phyloP scores from a whole-genome alignment of 2,888 invertebrate genomes.

The Catocala nupta region DNA sequence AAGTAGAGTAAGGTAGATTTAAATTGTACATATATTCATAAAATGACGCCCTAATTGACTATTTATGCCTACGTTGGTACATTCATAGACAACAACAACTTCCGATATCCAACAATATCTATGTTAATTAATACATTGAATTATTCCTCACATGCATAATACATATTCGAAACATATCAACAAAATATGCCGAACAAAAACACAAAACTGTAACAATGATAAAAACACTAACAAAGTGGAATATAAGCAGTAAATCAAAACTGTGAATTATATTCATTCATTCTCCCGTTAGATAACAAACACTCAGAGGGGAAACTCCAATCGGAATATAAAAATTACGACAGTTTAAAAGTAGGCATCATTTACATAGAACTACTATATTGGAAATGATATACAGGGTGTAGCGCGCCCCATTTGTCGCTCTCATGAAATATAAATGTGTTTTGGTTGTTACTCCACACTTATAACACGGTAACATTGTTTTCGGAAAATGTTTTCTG shows the following conservation, averaged over 20 bases:
- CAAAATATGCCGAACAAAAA: conserved; percentile 45
- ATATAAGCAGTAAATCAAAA: conserved; percentile 77
- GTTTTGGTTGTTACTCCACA: conserved; percentile 37
- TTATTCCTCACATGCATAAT: conserved; percentile 8
- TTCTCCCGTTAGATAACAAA: conserved; percentile 81
- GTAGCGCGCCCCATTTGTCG: conserved; percentile 72
- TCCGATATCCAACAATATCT: no score
- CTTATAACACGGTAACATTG: conserved; percentile 23
- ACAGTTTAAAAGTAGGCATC: conserved; percentile 86
- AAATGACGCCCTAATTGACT: no score
- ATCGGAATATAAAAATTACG: conserved; percentile 87
- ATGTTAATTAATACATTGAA: conserved; percentile 4
- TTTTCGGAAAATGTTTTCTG: conserved; percentile 20
- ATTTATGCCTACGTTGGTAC: no score
- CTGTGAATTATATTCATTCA: conserved; percentile 80
- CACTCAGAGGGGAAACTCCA: conserved; percentile 77
- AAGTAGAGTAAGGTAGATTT: no score
- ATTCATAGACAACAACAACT: no score
- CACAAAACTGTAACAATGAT: conserved; percentile 44
- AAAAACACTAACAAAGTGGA: conserved; percentile 55
- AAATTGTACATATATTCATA: no score
- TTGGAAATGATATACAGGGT: conserved; percentile 78
- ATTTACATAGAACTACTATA: conserved; percentile 86
- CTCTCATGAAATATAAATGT: conserved; percentile 64
- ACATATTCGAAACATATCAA: conserved; percentile 29